Percentiles rank a stretch among this genome's conserved stretches.
Evolutionary conservation across 2,113 vertebrate genomes (phyloP).

Genomic region (Gambusia affinis): DNA sequence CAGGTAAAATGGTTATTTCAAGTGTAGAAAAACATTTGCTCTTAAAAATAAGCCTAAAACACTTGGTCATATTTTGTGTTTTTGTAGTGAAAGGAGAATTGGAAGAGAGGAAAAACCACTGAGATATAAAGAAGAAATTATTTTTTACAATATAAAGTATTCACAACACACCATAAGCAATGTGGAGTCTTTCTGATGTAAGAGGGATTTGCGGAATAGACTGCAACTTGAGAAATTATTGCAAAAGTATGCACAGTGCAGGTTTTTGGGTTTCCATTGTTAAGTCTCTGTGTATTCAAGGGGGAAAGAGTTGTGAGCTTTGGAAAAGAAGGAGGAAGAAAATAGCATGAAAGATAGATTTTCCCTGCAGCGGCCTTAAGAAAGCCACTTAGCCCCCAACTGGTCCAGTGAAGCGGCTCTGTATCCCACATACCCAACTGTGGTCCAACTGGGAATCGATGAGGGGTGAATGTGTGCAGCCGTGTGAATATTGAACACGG

Average conservation of each 20-base stretch:
- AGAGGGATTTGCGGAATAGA: slow-evolving; percentile 36
- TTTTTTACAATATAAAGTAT: background rate
- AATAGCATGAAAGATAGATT: slow-evolving; percentile 66
- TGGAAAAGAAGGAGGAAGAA: slow-evolving; percentile 27
- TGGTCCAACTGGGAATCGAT: slow-evolving; percentile 21
- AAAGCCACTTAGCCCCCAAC: slow-evolving; percentile 60
- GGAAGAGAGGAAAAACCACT: background rate
- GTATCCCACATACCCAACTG: slow-evolving; percentile 34
- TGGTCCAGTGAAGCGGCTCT: slow-evolving; percentile 49
- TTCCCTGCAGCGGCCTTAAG: slow-evolving; percentile 41
- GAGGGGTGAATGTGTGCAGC: slow-evolving; percentile 34
- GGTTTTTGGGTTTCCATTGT: slow-evolving; percentile 18
- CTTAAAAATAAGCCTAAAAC: too few species aligned
- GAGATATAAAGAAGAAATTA: background rate
- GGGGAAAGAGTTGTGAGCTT: slow-evolving; percentile 35
- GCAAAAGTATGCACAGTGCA: slow-evolving; percentile 36
- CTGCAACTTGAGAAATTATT: slow-evolving; percentile 18
- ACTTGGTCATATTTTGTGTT: too few species aligned
- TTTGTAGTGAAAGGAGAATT: background rate
- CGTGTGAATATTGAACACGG: slow-evolving; percentile 29
- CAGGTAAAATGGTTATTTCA: too few species aligned
- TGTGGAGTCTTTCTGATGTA: background rate
- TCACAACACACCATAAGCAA: slow-evolving; percentile 7
- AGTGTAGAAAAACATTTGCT: too few species aligned
- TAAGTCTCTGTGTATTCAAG: slow-evolving; percentile 48